Evolutionary conservation across 2,888 invertebrate genomes (phyloP), one percentile per base, ranked within the genome.

Genomic region (Eupithecia subfuscata): DNA sequence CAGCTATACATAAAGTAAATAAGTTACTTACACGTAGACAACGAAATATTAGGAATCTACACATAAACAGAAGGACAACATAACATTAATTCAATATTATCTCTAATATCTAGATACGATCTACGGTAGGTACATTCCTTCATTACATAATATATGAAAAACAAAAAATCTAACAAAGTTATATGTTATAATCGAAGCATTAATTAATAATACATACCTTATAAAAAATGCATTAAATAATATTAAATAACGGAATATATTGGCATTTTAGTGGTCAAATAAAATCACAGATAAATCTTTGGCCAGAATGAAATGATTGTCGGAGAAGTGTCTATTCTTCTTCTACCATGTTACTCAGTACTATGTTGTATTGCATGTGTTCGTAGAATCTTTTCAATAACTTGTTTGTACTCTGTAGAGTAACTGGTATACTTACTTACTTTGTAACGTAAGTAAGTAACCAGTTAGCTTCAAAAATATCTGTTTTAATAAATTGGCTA

Each of bases 391-490:
- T n/a, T 11, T 56, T 56, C 9, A 52, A 11, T 56, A 11, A 22
- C 22, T 11, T 52, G n/a, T 56, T n/a, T 22, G 52, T 9, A 9
- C 48, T 52, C 22, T 56, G n/a, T n/a, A n/a, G n/a, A n/a, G n/a
- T n/a, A n/a, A n/a, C n/a, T n/a, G n/a, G n/a, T n/a, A n/a, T n/a
- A n/a, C n/a, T n/a, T n/a, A n/a, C n/a, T n/a, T n/a, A n/a, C n/a
- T n/a, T n/a, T n/a, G n/a, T n/a, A n/a, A n/a, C n/a, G n/a, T n/a
- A 40, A 40, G 11, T 11, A 64, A 34, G 5, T 25, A 43, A 64
- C 37, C 22, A 34, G 34, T 52, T 68, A 56, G 40, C 37, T 30
- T 71, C 22, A 65, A 72, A 71, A 75, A 70, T 73, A 75, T 71
- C 25, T 65, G 56, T 65, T 69, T 34, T 64, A 65, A 43, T 12